Evolutionary conservation across 2,797 vertebrate genomes (phyloP), one percentile per base, ranked within the genome.

Genomic region (Hipposideros larvatus): DNA sequence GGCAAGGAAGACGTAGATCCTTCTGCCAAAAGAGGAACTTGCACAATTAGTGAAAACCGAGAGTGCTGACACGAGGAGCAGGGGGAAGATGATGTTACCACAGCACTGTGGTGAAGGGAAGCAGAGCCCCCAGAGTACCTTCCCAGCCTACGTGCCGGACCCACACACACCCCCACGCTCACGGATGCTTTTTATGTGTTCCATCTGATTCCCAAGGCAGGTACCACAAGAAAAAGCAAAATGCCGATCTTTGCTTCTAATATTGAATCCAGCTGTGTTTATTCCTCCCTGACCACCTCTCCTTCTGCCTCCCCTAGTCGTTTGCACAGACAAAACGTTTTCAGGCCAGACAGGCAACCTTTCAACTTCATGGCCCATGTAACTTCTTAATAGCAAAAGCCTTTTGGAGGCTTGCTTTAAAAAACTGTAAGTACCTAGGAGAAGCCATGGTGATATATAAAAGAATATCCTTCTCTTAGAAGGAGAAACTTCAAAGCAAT

Each of bases 31-130:
- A 98, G 98, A 97, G 98, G 98, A 98, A 98, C 98, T 98, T 98
- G 98, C 98, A 98, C 98, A 98, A 98, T 98, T 95, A 98, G 97
- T 98, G 95, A 98, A 98, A 98, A 98, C 97, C 98, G 98, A 98
- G 98, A 98, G 91, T 97, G 97, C 98, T 98, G 98, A 98, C 98
- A 98, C 41, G 92, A 97, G 96, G 96, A 73, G 41, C 57, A n/a
- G 63, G 48, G 91, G 96, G 97, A 96, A 95, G 97, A 97, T 91
- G 92, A 97, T 96, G 96, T 98, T 96, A 97, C 96, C 98, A 87
- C 93, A 96, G 24, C 7, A 1, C n/a, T 7, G 5, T 2, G 11
- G 94, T 57, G 79, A 91, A 97, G 97, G 96, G 92, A 98, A 97
- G 89, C 79, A 4, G 90, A 91, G 70, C 68, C 73, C 3, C 70